phyloP scores from a whole-genome alignment of 2,113 vertebrate species.

The Pseudonaja textilis region DNA sequence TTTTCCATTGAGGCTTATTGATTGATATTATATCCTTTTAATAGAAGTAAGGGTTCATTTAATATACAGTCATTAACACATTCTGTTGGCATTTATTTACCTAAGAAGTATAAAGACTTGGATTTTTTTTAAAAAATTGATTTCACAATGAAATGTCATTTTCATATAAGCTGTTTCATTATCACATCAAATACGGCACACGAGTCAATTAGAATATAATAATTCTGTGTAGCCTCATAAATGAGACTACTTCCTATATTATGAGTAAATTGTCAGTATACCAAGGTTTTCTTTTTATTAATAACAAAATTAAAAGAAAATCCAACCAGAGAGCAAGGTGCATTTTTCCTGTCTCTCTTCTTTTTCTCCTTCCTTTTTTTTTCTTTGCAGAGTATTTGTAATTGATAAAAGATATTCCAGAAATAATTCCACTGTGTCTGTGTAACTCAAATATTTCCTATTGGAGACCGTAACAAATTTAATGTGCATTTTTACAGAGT shows the following conservation, averaged over 20 bases:
- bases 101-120: background rate
- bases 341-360: slow-evolving; percentile 14
- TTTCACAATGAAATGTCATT: background rate
- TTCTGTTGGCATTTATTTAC: background rate
- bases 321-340: background rate
- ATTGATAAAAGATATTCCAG: slow-evolving; percentile 51
- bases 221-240: slow-evolving; percentile 49
- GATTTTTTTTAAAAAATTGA: background rate
- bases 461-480: slow-evolving; percentile 68
- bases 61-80: background rate
- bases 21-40: background rate
- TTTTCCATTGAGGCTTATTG: background rate
- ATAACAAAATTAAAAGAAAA: slow-evolving; percentile 31
- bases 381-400: background rate
- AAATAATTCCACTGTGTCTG: slow-evolving; percentile 57
- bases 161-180: slow-evolving; percentile 53
- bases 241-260: slow-evolving; percentile 42
- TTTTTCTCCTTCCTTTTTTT: background rate
- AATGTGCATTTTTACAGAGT: slow-evolving; percentile 69
- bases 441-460: slow-evolving; percentile 63
- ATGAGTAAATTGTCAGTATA: slow-evolving; percentile 33
- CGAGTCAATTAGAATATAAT: slow-evolving; percentile 58
- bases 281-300: slow-evolving; percentile 23
- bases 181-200: slow-evolving; percentile 56
- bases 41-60: background rate